A percentile compares a stretch with the other conserved stretches of the same genome.
phyloP scores from a whole-genome alignment of 2,888 invertebrate genomes.

The Microctonus hyperodae region DNA sequence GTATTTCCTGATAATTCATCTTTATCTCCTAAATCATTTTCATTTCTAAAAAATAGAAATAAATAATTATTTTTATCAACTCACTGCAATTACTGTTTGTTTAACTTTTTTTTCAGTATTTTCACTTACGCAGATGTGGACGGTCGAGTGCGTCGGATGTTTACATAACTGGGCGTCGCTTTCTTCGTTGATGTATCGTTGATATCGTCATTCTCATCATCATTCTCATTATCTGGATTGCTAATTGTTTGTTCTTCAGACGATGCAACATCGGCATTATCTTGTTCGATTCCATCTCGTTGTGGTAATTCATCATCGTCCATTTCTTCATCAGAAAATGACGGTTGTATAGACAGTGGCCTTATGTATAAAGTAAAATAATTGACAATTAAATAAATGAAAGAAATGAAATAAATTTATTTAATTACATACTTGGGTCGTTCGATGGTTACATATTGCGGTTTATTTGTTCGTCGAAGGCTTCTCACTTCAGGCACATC shows the following conservation, averaged over 20 bases:
- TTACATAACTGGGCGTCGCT: slow-evolving; percentile 56
- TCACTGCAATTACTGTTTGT: slow-evolving; percentile 34
- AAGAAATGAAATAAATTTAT: neutral
- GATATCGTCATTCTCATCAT: slow-evolving; percentile 32
- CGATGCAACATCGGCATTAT: slow-evolving; percentile 62
- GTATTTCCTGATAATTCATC: slow-evolving; percentile 32
- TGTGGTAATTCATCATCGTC: slow-evolving; percentile 47
- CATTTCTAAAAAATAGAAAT: slow-evolving; percentile 39
- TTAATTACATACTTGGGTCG: slow-evolving; percentile 66
- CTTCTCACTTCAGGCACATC: slow-evolving; percentile 58
- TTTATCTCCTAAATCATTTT: slow-evolving; percentile 48
- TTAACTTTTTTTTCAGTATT: neutral
- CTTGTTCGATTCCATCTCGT: slow-evolving; percentile 54
- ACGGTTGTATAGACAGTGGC: slow-evolving; percentile 39
- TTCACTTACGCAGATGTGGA: slow-evolving; percentile 47
- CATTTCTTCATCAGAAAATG: slow-evolving; percentile 43
- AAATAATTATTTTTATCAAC: slow-evolving; percentile 7
- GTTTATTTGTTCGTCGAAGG: slow-evolving; percentile 64
- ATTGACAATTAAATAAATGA: slow-evolving; percentile 43
- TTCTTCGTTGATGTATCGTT: slow-evolving; percentile 14
- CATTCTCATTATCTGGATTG: slow-evolving; percentile 45
- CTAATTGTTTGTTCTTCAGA: slow-evolving; percentile 53
- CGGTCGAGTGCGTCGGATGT: slow-evolving; percentile 55
- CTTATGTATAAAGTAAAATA: slow-evolving; percentile 39
- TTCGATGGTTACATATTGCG: slow-evolving; percentile 77